A percentile compares a stretch with the other conserved stretches of the same genome.
Conservation (phyloP, 2,888 invertebrate genomes). For the Polymixis flavicincta region DNA sequence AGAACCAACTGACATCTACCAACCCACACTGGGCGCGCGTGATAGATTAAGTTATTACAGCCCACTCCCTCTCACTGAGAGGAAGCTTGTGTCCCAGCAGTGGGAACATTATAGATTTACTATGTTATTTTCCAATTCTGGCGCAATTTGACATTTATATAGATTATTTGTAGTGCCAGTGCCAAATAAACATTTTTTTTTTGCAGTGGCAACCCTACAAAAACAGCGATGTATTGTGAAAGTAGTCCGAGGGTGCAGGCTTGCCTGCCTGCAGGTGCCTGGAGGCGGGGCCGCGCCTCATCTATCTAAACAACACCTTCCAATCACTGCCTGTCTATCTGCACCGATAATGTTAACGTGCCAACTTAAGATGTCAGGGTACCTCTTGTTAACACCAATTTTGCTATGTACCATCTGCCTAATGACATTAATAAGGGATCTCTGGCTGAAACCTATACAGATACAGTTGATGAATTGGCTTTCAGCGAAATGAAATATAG, state of each 20-base stretch:
- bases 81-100: too few species aligned
- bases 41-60: too few species aligned
- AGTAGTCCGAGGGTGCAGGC: constrained; percentile 67
- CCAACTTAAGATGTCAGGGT: constrained; percentile 32
- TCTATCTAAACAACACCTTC: constrained; percentile 75
- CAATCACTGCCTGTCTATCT: constrained; percentile 53
- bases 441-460: not conserved
- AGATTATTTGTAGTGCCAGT: not conserved
- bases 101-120: too few species aligned
- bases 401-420: not conserved
- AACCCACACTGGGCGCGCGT: too few species aligned
- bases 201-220: constrained; percentile 42
- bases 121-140: not conserved
- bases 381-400: constrained; percentile 4
- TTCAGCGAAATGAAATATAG: not conserved
- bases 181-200: not conserved
- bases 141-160: not conserved
- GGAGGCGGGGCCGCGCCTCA: constrained; percentile 70
- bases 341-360: constrained; percentile 60
- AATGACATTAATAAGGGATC: not conserved
- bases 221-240: constrained; percentile 69
- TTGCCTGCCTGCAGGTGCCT: constrained; percentile 67
- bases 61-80: too few species aligned
- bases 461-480: not conserved
- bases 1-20: too few species aligned